Evolutionary conservation across 1,140 invertebrate species (phyloP).

Genomic region (Apolygus lucorum): DNA sequence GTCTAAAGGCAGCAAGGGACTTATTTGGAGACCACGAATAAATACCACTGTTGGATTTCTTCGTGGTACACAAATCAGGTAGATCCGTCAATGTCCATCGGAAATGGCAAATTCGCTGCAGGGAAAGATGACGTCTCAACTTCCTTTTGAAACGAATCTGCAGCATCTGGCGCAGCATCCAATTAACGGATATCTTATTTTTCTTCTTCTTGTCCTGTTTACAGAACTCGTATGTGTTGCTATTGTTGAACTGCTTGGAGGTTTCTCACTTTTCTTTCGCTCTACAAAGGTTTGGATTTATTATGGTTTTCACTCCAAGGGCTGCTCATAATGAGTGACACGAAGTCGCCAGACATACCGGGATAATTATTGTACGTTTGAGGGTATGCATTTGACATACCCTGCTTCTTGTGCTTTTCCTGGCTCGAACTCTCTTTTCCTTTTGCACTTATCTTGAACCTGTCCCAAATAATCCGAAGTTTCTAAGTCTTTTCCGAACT

Average conservation of each 20-base stretch:
- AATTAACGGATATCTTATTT: slow-evolving; percentile 45
- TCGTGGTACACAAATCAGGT: slow-evolving; percentile 19
- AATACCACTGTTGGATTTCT: slow-evolving; percentile 25
- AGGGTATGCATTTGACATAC: background rate
- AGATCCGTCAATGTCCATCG: slow-evolving; percentile 20
- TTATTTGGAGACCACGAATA: slow-evolving; percentile 35
- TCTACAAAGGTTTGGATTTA: background rate
- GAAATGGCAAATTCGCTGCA: background rate
- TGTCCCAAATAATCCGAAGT: background rate
- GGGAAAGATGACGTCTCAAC: background rate
- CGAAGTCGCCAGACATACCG: background rate
- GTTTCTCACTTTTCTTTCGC: slow-evolving; percentile 3
- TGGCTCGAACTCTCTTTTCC: background rate
- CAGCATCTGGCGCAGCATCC: slow-evolving; percentile 44
- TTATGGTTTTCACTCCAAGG: background rate
- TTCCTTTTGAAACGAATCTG: background rate
- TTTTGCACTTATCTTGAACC: background rate
- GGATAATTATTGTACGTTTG: background rate
- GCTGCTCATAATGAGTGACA: background rate
- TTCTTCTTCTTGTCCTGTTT: slow-evolving; percentile 26
- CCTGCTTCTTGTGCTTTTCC: background rate
- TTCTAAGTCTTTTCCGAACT: slow-evolving; percentile 17
- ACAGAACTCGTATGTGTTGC: background rate
- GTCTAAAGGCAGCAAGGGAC: slow-evolving; percentile 30
- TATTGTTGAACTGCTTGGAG: background rate